Evolutionary conservation across 1,140 invertebrate genomes (phyloP), one percentile per base, ranked within the genome.

Genomic region (Stegodyphus mimosarum): DNA sequence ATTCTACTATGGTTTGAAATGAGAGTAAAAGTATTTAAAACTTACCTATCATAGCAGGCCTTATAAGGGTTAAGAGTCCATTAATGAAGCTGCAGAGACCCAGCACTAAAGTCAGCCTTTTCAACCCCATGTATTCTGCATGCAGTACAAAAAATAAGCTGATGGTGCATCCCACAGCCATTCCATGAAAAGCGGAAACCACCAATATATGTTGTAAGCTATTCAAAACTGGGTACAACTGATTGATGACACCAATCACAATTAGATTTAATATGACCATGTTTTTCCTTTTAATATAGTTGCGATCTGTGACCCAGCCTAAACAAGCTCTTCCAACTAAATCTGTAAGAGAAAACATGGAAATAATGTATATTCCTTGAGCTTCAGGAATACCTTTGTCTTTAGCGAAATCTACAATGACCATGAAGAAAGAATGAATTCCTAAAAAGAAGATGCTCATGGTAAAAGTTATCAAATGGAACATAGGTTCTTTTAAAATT

Each of bases 401-500:
- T 17, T 88, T 83, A 6, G 80, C 88, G 55, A 81, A 88, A 52
- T 88, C 88, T 6, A 88, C 78, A 4, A 88, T 85, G 4, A 88
- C 81, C 84, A 88, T 80, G 9, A 79, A 80, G 4, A 74, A 67
- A 17, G 63, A 67, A 48, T 75, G 81, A 7, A 84, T 53, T 15
- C 72, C 73, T 17, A 84, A 6, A 15, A 84, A 84, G 53, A 73
- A 84, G 11, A 84, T 63, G 17, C 18, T 48, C 72, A 84, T 84
- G 50, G 81, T 84, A 13, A 84, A 70, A 11, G 76, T 52, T 6
- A 88, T 69, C 2, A 85, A 11, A 13, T 74, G 17, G 52, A 87
- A 88, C 17, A 75, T 67, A 0, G 83, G 67, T 9, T 77, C 7
- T 33, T 64, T 77, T n/a, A 86, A 10, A 10, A 86, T 78, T 17